A percentile compares a stretch with the other conserved stretches of the same genome.
Conservation (phyloP, 1,140 invertebrate species). For the Calliopsis andreniformis region DNA sequence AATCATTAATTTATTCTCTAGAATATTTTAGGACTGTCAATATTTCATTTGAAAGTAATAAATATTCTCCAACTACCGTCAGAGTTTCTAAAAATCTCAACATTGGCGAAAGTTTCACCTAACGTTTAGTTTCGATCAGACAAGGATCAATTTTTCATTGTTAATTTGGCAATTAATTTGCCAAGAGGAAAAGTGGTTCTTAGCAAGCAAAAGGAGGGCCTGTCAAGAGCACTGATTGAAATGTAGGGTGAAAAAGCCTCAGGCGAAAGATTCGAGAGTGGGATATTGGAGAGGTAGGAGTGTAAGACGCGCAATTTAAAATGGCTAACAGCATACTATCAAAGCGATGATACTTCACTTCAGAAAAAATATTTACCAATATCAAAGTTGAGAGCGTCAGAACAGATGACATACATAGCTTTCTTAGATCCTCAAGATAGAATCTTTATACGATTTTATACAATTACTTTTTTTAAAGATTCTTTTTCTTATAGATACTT, state of each 20-base stretch:
- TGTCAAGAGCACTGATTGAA: constrained; percentile 79
- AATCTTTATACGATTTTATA: no score
- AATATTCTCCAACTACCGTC: no score
- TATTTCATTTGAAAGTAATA: no score
- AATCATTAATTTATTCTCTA: no score
- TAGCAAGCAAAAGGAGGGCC: constrained; percentile 58
- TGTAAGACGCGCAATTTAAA: constrained; percentile 74
- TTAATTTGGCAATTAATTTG: constrained; percentile 78
- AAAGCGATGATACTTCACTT: constrained; percentile 15
- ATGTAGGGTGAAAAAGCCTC: constrained; percentile 77
- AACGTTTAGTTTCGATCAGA: constrained; percentile 35
- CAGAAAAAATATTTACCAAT: background rate
- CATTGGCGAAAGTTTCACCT: constrained; percentile 10
- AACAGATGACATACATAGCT: background rate
- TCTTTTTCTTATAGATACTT: no score
- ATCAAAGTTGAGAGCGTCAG: background rate
- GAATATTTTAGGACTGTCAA: no score
- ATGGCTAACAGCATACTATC: constrained; percentile 43
- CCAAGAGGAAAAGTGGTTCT: constrained; percentile 65
- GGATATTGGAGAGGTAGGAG: constrained; percentile 60
- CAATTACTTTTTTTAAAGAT: no score
- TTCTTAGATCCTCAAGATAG: no score
- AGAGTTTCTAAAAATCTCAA: no score
- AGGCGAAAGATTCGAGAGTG: constrained; percentile 69
- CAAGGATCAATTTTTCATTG: constrained; percentile 74